Base-by-base conservation (phyloP, 2,888 invertebrate species). In the Macaria notata region DNA sequence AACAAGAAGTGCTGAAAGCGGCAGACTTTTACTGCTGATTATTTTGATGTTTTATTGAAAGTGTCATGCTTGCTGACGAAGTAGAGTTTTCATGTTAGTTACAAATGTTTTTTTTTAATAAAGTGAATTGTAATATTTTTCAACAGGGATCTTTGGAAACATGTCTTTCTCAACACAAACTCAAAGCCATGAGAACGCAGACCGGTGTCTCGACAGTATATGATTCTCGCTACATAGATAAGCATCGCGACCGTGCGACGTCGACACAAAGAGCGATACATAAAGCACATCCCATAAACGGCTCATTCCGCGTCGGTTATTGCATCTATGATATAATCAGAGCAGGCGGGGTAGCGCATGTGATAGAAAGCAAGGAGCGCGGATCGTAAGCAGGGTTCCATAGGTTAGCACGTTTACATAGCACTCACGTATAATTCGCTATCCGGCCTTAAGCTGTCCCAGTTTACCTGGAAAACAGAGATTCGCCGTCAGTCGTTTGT, bases 401-500 rank as follows among this genome's bases (percentile, higher is more conserved):
- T 73, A 72, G 75, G 76, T 76, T 73, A 76, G 76, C 64, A 68
- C 64, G 71, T 68, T 73, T 75, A 77, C 78, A 74, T 76, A 75
- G 76, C 82, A 90, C 91, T 91, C 87, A 91, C 91, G 83, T 90
- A 91, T 88, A 90, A 83, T 79, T 91, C 91, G 84, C 88, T 91
- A 83, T 91, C 91, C 87, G 88, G 90, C 89, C 91, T 90, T 88
- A 91, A 85, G 88, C 88, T 91, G 85, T 91, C 91, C 91, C 91
- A 91, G 88, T 91, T 91, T 83, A 91, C 90, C 91, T 91, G 90
- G 84, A 90, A 90, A 86, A 84, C 82, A 82, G 83, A 87, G 81
- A 82, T 81, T 75, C 70, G 71, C 76, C 78, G 78, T 84, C 85
- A 87, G 85, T 77, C 84, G 72, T 71, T 75, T 70, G 64, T 71